Conservation (phyloP, 2,888 invertebrate genomes). For the Heliothis peltigera region DNA sequence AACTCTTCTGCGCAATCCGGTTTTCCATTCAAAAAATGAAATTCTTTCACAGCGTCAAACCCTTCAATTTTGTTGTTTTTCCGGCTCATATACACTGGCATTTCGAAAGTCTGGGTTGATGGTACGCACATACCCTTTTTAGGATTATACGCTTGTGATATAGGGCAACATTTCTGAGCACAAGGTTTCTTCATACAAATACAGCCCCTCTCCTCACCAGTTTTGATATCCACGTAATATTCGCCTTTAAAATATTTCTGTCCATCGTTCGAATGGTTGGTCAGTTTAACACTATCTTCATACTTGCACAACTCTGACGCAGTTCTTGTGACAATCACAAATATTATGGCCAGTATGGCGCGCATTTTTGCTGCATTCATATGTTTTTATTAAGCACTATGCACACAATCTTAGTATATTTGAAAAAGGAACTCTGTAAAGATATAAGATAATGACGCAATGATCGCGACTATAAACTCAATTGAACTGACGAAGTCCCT, state of each 20-base stretch:
- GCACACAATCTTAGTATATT: constrained; percentile 15
- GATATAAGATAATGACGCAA: neutral
- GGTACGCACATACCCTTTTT: neutral
- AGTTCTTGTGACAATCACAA: constrained; percentile 31
- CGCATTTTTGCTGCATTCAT: constrained; percentile 22
- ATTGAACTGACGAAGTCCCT: neutral
- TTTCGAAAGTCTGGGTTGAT: neutral
- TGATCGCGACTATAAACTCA: neutral
- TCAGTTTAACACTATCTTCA: constrained; percentile 32
- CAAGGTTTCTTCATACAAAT: constrained; percentile 70
- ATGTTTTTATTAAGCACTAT: constrained; percentile 11
- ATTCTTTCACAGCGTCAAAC: constrained; percentile 3
- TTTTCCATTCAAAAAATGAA: constrained; percentile 7
- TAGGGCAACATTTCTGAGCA: constrained; percentile 76
- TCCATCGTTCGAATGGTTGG: constrained; percentile 55
- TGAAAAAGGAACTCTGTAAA: neutral
- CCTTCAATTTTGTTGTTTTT: neutral
- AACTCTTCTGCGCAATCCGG: neutral
- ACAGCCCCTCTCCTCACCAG: constrained; percentile 67
- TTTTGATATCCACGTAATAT: constrained; percentile 66
- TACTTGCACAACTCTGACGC: constrained; percentile 42
- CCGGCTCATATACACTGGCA: neutral
- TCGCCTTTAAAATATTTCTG: constrained; percentile 66
- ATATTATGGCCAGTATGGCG: constrained; percentile 24
- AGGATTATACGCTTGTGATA: constrained; percentile 65